phyloP scores from a whole-genome alignment of 2,797 vertebrate genomes.

The Octomys mimax region DNA sequence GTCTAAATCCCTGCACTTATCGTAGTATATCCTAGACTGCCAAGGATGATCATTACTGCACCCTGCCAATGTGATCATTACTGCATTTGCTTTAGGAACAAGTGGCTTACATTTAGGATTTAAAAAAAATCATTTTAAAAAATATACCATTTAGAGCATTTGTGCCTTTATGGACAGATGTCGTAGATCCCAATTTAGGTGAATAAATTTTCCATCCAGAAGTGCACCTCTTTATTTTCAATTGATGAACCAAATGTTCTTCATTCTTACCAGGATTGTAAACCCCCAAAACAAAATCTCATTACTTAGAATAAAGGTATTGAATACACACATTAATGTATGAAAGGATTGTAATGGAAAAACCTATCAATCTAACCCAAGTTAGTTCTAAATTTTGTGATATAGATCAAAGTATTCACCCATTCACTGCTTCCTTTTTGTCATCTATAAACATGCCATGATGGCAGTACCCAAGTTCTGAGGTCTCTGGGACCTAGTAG shows the following conservation, averaged over 20 bases:
- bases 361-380: neutral
- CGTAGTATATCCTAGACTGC: neutral
- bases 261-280: neutral
- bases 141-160: neutral
- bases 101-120: neutral
- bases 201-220: conserved; percentile 21
- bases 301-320: neutral
- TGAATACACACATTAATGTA: neutral
- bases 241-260: neutral
- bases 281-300: neutral
- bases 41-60: neutral
- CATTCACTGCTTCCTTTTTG: neutral
- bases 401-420: conserved; percentile 67
- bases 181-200: conserved; percentile 2
- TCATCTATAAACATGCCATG: neutral
- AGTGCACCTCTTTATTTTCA: conserved; percentile 13
- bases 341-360: conserved; percentile 19
- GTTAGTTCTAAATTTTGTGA: conserved; percentile 77
- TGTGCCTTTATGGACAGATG: conserved; percentile 28
- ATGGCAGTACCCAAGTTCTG: neutral
- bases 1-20: neutral
- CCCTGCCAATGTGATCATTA: neutral
- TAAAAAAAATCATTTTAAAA: conserved; percentile 18
- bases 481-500: neutral
- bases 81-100: neutral